These are phyloP conservation scores for Momotus momota DNA, from an alignment of 2,797 vertebrate species.

Conservation along the genomic window DNA sequence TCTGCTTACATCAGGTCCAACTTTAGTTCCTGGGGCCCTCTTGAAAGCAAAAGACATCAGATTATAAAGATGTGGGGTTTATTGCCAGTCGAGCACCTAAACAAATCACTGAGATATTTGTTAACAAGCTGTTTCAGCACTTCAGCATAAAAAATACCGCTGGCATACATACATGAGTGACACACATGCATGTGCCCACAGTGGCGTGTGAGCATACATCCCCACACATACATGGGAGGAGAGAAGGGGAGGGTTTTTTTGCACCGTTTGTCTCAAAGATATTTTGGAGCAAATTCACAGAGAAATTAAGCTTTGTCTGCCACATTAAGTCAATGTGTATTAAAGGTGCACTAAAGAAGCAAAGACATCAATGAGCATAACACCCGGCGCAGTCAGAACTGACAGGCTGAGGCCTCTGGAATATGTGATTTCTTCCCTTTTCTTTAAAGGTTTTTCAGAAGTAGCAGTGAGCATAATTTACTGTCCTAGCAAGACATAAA, in stretches of 20 bases:
- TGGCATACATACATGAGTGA: background rate
- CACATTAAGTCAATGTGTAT: background rate
- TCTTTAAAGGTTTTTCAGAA: background rate
- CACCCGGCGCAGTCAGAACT: background rate
- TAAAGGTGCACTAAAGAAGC: background rate
- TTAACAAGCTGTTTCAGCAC: background rate
- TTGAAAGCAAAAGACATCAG: background rate
- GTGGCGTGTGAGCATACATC: background rate
- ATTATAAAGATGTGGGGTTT: background rate
- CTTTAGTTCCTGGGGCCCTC: background rate
- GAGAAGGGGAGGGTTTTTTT: background rate
- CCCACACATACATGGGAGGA: background rate
- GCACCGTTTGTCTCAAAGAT: background rate
- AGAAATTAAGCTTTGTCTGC: background rate
- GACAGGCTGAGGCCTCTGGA: background rate
- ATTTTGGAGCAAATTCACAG: background rate
- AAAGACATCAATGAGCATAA: background rate
- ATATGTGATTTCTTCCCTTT: background rate
- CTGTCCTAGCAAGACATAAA: background rate
- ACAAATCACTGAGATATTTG: background rate
- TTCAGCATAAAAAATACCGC: background rate
- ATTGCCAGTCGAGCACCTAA: background rate
- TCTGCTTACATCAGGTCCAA: background rate
- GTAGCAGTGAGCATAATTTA: constrained; percentile 8
- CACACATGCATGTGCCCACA: fast-evolving